Evolutionary conservation across 2,888 invertebrate species (phyloP), one percentile per base, ranked within the genome.

Genomic region (Clusia tigrina): DNA sequence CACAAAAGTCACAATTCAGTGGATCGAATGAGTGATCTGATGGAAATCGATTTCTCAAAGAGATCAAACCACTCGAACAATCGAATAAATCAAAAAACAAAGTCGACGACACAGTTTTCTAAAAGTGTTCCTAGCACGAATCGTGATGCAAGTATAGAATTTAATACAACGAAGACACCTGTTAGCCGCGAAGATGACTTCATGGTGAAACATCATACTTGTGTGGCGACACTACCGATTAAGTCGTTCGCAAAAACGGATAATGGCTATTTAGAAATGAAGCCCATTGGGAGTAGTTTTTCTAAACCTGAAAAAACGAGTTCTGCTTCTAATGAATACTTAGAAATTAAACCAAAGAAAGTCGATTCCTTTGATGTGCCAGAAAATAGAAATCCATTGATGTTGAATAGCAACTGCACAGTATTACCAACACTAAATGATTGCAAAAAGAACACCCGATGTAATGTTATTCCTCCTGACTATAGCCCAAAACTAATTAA

Each of bases 11-110:
- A 85, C 69, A 87, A 88, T 69, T 86, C 87, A 52, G 87, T 87
- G 52, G 89, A 89, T 69, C 86, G 87, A 1, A 89, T 89, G 88
- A 90, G 90, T 69, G 92, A 94, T 84, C 86, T 93, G 71, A 93
- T 94, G 92, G 92, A 93, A 84, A 87, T 94, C 69, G 91, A 91
- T 78, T 91, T 91, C 74, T 87, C 88, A 1, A 86, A 84, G 67
- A 76, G 73, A 64, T 65, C 75, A 56, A 64, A 70, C 61, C 60
- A 71, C 63, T 62, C 73, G 54, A 74, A 73, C 6, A 76, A 64
- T 55, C 58, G 25, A 37, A 15, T 54, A 38, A 55, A 62, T 32
- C 58, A 20, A 46, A 18, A 38, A 20, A 67, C 58, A 17, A 67
- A 69, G 2, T 2, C n/a, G n/a, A n/a, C n/a, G n/a, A n/a, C 25